These are phyloP conservation scores for Cyanoramphus novaezelandiae DNA, from an alignment of 2,113 vertebrate species.

Conservation along the genomic window DNA sequence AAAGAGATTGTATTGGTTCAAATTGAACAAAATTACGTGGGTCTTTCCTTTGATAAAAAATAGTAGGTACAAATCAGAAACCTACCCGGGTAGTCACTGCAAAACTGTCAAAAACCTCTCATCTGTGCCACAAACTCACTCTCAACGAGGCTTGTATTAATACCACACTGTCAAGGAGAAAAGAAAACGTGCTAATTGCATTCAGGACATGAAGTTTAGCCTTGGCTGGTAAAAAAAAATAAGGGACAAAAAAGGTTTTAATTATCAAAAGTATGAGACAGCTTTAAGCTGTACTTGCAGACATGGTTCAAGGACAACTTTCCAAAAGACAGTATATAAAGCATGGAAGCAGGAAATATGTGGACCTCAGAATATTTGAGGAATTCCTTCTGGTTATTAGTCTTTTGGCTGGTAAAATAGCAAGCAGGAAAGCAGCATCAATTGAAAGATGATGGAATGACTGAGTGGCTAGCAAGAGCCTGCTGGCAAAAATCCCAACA, in stretches of 20 bases:
- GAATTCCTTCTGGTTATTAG: neutral
- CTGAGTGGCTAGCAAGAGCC: neutral
- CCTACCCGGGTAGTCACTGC: neutral
- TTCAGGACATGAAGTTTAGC: neutral
- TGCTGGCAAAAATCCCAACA: neutral
- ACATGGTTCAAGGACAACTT: neutral
- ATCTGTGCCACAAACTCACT: neutral
- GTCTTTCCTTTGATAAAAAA: neutral
- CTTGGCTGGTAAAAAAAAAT: neutral
- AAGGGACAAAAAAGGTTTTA: neutral
- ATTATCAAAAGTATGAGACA: neutral
- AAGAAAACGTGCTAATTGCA: slow-evolving; percentile 3
- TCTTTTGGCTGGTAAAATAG: neutral
- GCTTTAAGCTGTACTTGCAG: neutral
- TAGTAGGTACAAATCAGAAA: slow-evolving; percentile 3
- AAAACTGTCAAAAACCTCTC: slow-evolving; percentile 12
- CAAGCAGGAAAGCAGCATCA: neutral
- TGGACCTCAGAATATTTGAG: neutral
- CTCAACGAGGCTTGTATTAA: neutral
- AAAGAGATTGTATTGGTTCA: neutral
- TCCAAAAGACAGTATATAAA: neutral
- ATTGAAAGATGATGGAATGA: neutral
- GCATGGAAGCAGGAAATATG: neutral
- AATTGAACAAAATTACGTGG: neutral
- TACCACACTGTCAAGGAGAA: neutral